These are phyloP conservation scores for Halichondria panicea DNA, from an alignment of 37 sponge, comb jelly and placozoan species.

Conservation along the genomic window DNA sequence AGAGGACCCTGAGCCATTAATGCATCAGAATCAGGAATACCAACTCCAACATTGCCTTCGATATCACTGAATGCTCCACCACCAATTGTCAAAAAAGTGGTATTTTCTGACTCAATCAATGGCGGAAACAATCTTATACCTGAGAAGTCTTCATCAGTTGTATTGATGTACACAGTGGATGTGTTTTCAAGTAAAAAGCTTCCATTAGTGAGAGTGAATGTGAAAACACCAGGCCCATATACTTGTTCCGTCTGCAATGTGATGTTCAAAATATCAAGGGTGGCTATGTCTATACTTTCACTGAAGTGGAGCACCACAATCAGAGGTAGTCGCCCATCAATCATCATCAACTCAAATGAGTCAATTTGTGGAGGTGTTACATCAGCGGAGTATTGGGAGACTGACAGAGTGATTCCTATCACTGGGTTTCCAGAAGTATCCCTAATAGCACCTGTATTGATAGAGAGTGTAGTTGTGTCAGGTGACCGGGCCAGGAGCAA, in stretches of 20 bases:
- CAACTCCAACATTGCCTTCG: slow-evolving; percentile 54
- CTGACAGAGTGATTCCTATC: slow-evolving; percentile 31
- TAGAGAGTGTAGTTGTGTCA: slow-evolving; percentile 54
- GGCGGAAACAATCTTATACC: slow-evolving; percentile 61
- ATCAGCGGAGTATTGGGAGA: slow-evolving; percentile 45
- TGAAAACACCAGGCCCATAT: background rate
- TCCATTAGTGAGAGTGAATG: slow-evolving; percentile 70
- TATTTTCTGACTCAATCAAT: slow-evolving; percentile 59
- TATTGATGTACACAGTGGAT: slow-evolving; percentile 46
- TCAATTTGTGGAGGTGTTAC: slow-evolving; percentile 33
- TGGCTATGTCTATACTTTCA: slow-evolving; percentile 68
- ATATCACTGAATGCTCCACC: slow-evolving; percentile 62
- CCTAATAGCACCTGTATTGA: slow-evolving; percentile 40
- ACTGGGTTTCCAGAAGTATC: slow-evolving; percentile 70
- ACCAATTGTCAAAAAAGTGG: slow-evolving; percentile 66
- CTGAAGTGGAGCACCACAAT: slow-evolving; percentile 61
- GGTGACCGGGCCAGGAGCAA: slow-evolving; percentile 25
- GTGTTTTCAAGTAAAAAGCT: slow-evolving; percentile 26
- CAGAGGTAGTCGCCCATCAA: slow-evolving; percentile 64
- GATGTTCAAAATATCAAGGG: slow-evolving; percentile 48
- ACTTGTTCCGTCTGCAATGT: slow-evolving; percentile 61
- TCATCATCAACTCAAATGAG: slow-evolving; percentile 52
- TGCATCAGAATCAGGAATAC: slow-evolving; percentile 45
- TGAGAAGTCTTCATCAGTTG: slow-evolving; percentile 73
- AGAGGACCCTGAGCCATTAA: slow-evolving; percentile 37